phyloP scores from a whole-genome alignment of 2,113 vertebrate genomes.

The Arothron firmamentum region DNA sequence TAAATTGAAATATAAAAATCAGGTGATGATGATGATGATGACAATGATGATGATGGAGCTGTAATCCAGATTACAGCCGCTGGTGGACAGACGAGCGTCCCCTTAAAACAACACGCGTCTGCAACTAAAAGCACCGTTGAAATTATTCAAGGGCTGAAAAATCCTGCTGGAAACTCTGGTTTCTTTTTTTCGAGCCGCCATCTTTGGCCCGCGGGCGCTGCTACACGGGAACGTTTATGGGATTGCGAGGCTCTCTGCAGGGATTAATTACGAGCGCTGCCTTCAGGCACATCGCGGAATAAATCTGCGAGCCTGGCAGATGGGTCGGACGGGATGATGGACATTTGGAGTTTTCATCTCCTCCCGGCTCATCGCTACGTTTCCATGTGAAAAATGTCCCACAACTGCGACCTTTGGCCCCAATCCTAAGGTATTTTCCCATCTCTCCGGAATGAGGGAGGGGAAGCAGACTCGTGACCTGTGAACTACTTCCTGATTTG shows the following conservation, averaged over 20 bases:
- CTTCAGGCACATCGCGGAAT: constrained; percentile 48
- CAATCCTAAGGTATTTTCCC: too few species aligned
- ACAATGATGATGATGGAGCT: too few species aligned
- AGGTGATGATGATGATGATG: too few species aligned
- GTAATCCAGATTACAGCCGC: too few species aligned
- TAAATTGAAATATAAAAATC: too few species aligned
- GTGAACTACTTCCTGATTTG: background rate
- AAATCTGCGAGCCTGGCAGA: constrained; percentile 65
- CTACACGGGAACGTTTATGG: constrained; percentile 51
- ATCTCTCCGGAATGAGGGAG: too few species aligned
- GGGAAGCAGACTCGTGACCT: too few species aligned
- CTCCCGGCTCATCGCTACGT: constrained; percentile 2
- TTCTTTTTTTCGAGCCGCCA: constrained; percentile 38
- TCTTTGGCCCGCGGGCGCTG: constrained; percentile 37
- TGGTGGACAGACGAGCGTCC: too few species aligned
- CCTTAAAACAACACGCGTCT: background rate
- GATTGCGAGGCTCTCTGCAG: constrained; percentile 60
- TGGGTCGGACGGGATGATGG: constrained; percentile 56
- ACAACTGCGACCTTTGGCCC: background rate
- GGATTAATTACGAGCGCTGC: constrained; percentile 71
- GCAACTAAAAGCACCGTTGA: background rate
- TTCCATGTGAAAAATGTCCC: background rate
- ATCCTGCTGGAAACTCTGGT: constrained; percentile 4
- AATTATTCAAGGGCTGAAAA: background rate
- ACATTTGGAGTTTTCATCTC: constrained; percentile 45